Evolutionary conservation across 2,888 invertebrate species (phyloP), one percentile per base, ranked within the genome.

Genomic region (Trissonchulus latispiculum): DNA sequence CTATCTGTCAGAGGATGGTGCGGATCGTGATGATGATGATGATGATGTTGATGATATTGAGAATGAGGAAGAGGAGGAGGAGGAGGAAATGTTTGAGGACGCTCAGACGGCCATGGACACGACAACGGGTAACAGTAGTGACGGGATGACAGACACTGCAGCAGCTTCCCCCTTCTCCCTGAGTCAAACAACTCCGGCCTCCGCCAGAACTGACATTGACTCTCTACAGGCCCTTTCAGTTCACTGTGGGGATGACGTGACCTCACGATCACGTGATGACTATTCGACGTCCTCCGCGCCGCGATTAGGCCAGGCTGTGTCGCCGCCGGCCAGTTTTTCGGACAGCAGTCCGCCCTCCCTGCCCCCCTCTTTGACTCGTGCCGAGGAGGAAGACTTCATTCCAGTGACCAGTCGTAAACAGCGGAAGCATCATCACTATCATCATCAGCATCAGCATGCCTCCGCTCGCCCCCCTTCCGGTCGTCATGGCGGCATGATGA

Each of bases 371-470:
- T 8, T 15, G 23, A 8, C 23, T 8, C 18, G 8, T 8, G 8
- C 15, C 8, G 31, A 29, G 66, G 66, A 64, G 8, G 31, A 29
- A 33, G 69, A 68, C 2, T 68, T 68, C 36, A 68, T 68, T 31
- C 69, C 69, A n/a, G 69, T 68, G 32, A 68, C 69, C 33, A 68
- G 33, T 68, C 33, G 69, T 15, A 68, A 68, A 33, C 2, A 32
- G 32, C 31, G 36, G n/a, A 68, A 68, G 36, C 8, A 3, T 8
- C 32, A 23, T 8, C 8, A 8, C 8, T 8, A 23, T 23, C 8
- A 48, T 8, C 8, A 15, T 8, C 8, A 23, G 48, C 48, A 48
- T 48, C 8, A 23, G 8, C 48, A 23, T 15, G 8, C 8, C 8
- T 8, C 8, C 48, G 48, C 8, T 15, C 48, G 48, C 48, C 48